Conservation (phyloP, 2,888 invertebrate species). For the Oxycera nigricornis region DNA sequence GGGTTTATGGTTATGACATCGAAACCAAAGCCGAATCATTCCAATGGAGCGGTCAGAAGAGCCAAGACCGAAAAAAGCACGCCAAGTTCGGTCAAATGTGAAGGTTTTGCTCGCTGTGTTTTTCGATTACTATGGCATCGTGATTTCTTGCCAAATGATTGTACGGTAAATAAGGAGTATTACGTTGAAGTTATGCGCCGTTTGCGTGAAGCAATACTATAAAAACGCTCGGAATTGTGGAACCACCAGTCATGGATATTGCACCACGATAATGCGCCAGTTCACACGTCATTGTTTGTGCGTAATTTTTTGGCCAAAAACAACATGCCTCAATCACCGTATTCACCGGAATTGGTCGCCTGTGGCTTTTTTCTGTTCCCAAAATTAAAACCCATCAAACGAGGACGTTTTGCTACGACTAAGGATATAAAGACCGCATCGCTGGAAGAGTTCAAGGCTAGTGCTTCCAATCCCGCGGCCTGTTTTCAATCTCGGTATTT, state of each 20-base stretch:
- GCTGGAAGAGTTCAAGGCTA: neutral
- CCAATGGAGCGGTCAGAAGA: neutral
- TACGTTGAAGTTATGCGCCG: neutral
- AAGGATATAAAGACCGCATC: neutral
- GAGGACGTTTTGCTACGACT: neutral
- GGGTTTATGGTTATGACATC: slow-evolving; percentile 9
- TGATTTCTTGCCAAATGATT: neutral
- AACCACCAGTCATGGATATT: neutral
- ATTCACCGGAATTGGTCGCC: neutral
- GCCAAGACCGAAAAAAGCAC: too few species aligned
- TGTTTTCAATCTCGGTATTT: too few species aligned
- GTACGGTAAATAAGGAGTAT: slow-evolving; percentile 15
- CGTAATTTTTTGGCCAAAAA: neutral
- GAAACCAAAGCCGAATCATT: slow-evolving; percentile 5
- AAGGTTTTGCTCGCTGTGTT: slow-evolving; percentile 9
- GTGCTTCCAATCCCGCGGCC: too few species aligned
- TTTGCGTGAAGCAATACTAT: neutral
- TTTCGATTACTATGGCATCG: neutral
- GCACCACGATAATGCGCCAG: neutral
- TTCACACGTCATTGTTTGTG: neutral
- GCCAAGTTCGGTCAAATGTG: slow-evolving; percentile 1
- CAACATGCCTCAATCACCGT: neutral
- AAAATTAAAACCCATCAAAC: neutral
- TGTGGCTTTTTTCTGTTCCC: neutral
- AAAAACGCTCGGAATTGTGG: neutral